Evolutionary conservation across 1,140 invertebrate species (phyloP).

Genomic region (Papilio machaon): DNA sequence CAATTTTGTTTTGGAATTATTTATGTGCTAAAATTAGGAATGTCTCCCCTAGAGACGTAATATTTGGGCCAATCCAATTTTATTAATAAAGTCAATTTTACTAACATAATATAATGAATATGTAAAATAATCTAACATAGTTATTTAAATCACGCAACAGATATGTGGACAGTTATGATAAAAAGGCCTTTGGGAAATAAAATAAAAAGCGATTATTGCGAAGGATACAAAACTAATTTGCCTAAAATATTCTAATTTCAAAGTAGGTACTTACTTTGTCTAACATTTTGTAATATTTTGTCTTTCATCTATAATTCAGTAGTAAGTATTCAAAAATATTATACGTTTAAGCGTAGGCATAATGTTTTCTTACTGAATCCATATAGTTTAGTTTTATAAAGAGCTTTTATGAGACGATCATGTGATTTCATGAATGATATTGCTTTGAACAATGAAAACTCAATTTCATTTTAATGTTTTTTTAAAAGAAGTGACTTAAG

Average conservation of each 20-base stretch:
- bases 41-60: background rate
- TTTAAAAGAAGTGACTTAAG: too few relatives aligned
- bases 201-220: background rate
- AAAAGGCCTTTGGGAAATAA: background rate
- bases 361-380: too few relatives aligned
- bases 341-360: too few relatives aligned
- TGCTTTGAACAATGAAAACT: too few relatives aligned
- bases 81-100: background rate
- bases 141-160: constrained; percentile 18
- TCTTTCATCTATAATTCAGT: too few relatives aligned
- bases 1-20: too few relatives aligned
- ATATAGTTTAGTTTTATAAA: too few relatives aligned
- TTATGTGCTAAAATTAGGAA: background rate
- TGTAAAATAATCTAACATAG: background rate
- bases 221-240: background rate
- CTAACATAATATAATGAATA: background rate
- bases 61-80: background rate
- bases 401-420: too few relatives aligned
- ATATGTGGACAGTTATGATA: background rate
- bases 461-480: too few relatives aligned
- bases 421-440: too few relatives aligned
- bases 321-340: too few relatives aligned
- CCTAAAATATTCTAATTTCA: background rate
- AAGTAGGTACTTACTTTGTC: background rate
- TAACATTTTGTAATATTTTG: background rate